Evolutionary conservation across 2,888 invertebrate species (phyloP), one percentile per base, ranked within the genome.

Genomic region (Doris montereyensis): DNA sequence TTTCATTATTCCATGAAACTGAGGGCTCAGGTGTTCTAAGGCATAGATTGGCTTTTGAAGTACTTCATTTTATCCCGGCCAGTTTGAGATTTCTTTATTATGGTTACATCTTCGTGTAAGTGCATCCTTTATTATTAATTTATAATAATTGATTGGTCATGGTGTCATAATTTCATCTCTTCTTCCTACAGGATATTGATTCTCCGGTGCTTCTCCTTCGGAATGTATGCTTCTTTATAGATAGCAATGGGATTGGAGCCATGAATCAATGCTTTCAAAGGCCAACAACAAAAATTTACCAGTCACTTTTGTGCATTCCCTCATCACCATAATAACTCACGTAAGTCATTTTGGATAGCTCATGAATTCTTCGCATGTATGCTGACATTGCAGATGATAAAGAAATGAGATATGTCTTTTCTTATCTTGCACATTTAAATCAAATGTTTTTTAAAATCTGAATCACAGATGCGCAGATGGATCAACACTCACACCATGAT

Each of bases 151-250:
- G 24, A 24, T 71, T 35, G 34, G 3, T 35, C 28, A 41, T 57
- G n/a, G 24, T 73, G 5, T 41, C 8, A 41, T 41, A 41, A 10
- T 41, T 17, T 41, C 67, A 13, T 58, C 35, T 4, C 30, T 62
- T 41, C 57, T 17, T 32, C 71, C 84, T 85, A 65, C 95, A 97
- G 92, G 97, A 98, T 92, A 95, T 96, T 77, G 97, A 97, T 92
- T 87, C 97, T 89, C 97, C 97, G 32, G 95, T 97, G 80, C 96
- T 96, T 91, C 93, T 97, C 83, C 93, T 97, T 81, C 94, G 97
- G 78, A 97, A 97, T 92, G 97, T 97, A n/a, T 96, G 96, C 86
- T 94, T 96, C 88, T 97, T 97, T 92, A 97, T 97, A 92, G 97
- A 97, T 89, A 94, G 95, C 84, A 96, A 96, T 81, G 97, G 97